phyloP scores from a whole-genome alignment of 2,797 vertebrate genomes.

The Pteropus rufus region DNA sequence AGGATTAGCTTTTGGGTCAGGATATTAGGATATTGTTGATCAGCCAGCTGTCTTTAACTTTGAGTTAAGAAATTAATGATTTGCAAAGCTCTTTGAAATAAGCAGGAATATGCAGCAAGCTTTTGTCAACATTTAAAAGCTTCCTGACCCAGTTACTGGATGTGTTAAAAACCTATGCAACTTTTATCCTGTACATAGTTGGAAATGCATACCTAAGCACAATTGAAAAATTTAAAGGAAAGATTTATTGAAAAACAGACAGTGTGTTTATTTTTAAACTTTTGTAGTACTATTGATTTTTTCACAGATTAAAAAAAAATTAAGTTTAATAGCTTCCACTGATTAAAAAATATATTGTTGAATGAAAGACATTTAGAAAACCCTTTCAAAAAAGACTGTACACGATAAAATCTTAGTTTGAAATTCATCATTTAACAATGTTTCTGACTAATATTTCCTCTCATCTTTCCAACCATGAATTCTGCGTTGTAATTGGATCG shows the following conservation, averaged over 20 bases:
- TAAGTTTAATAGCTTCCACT: neutral
- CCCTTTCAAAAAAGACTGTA: neutral
- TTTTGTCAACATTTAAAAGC: neutral
- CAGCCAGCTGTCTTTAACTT: constrained; percentile 69
- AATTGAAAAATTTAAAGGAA: neutral
- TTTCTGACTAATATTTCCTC: neutral
- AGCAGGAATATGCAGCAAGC: neutral
- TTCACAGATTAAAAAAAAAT: neutral
- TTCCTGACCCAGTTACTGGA: neutral
- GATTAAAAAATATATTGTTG: neutral
- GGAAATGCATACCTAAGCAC: constrained; percentile 9
- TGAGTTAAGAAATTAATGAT: constrained; percentile 76
- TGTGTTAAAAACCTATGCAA: neutral
- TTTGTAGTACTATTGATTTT: neutral
- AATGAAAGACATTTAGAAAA: constrained; percentile 32
- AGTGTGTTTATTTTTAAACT: neutral
- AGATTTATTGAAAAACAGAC: neutral
- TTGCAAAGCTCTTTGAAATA: constrained; percentile 64
- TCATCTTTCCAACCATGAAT: neutral
- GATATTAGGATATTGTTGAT: constrained; percentile 78
- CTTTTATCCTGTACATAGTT: neutral
- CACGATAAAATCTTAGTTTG: neutral
- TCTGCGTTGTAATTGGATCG: neutral
- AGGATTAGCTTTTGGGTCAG: constrained; percentile 68
- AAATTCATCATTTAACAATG: neutral